Evolutionary conservation across 2,888 invertebrate species (phyloP).

Genomic region (Falcaria lacertinaria): DNA sequence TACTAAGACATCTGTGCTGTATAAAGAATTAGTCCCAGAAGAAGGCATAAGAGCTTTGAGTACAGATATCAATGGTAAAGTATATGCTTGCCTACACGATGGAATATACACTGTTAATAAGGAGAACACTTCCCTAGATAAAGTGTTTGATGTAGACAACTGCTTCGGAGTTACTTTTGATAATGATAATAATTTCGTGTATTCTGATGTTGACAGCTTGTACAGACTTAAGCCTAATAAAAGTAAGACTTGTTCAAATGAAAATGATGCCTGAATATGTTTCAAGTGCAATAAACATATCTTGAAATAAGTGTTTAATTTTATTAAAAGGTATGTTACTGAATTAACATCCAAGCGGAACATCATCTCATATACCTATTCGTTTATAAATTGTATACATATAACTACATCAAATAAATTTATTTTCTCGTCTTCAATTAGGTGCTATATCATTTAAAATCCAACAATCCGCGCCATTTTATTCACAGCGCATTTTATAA

Average conservation of each 20-base stretch:
- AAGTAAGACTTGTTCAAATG: constrained; percentile 11
- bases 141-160: constrained; percentile 39
- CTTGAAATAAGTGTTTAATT: not conserved
- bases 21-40: constrained; percentile 17
- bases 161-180: constrained; percentile 61
- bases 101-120: constrained; percentile 50
- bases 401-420: too few species aligned
- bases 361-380: too few species aligned
- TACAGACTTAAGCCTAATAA: constrained; percentile 33
- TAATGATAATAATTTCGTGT: constrained; percentile 53
- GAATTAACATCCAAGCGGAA: too few species aligned
- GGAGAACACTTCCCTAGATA: constrained; percentile 26
- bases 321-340: too few species aligned
- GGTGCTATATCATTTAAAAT: too few species aligned
- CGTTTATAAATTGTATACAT: too few species aligned
- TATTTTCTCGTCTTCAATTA: too few species aligned
- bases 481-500: too few species aligned
- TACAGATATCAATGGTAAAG: constrained; percentile 42
- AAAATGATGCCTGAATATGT: too few species aligned
- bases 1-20: constrained; percentile 38
- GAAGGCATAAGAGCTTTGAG: constrained; percentile 43
- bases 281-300: too few species aligned
- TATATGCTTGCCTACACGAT: constrained; percentile 42
- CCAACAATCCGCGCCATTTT: too few species aligned
- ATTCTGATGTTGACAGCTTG: constrained; percentile 41